phyloP scores from a whole-genome alignment of 2,888 invertebrate genomes.

The Eudasyphora cyanicolor region DNA sequence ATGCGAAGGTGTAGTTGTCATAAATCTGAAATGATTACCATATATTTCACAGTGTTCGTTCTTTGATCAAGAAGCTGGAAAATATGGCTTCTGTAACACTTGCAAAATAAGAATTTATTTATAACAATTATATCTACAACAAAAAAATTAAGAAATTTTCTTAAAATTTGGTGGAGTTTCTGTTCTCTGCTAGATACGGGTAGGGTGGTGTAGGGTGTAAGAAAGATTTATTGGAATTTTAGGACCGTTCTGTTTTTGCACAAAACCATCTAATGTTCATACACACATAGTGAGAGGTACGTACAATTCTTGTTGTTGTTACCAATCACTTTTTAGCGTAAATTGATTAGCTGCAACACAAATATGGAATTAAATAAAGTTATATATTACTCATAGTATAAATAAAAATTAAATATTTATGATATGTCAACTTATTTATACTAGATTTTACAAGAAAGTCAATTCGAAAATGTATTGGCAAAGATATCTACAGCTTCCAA shows the following conservation, averaged over 20 bases:
- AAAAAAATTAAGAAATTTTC: conserved; percentile 60
- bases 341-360: neutral
- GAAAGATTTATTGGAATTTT: no score
- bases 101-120: no score
- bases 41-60: no score
- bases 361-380: conserved; percentile 37
- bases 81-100: no score
- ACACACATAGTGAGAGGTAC: no score
- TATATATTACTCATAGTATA: conserved; percentile 14
- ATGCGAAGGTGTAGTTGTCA: no score
- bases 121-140: conserved; percentile 49
- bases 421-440: conserved; percentile 54
- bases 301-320: neutral
- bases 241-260: no score
- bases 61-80: no score
- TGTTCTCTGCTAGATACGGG: conserved; percentile 45
- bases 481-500: neutral
- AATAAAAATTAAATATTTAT: conserved; percentile 58
- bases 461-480: neutral
- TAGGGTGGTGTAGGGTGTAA: no score
- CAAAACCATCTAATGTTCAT: no score
- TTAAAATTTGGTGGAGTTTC: conserved; percentile 55
- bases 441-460: neutral
- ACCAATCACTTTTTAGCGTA: neutral
- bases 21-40: no score